Conservation (phyloP, 2,113 vertebrate species). For the Rhea pennata region DNA sequence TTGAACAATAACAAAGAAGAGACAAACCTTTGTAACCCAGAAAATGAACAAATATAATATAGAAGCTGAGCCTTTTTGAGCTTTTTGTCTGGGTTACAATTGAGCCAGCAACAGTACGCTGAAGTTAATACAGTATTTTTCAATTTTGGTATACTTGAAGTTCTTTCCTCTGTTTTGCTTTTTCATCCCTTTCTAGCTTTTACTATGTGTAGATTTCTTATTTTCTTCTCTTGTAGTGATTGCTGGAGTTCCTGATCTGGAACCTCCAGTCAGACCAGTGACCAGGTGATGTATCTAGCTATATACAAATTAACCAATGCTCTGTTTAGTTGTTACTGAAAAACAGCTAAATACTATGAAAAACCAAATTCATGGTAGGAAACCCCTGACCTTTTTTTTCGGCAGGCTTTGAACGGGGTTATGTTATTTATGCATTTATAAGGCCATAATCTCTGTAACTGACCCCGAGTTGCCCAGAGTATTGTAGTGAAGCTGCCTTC, state of each 20-base stretch:
- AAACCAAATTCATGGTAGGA: not conserved
- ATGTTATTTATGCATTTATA: not conserved
- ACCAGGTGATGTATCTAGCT: not conserved
- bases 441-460: not conserved
- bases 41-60: not conserved
- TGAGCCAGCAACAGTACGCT: not conserved
- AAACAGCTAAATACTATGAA: not conserved
- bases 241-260: not conserved
- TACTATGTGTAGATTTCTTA: not conserved
- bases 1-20: not conserved
- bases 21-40: not conserved
- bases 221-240: not conserved
- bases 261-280: not conserved
- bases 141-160: not conserved
- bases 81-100: not conserved
- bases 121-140: not conserved
- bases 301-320: not conserved
- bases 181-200: not conserved
- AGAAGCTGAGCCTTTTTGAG: not conserved
- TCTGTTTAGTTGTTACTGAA: not conserved
- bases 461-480: not conserved
- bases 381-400: not conserved
- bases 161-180: not conserved
- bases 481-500: not conserved
- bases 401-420: not conserved